Evolutionary conservation across 2,797 vertebrate genomes (phyloP), one percentile per base, ranked within the genome.

Genomic region (Rhinichthys osculus): DNA sequence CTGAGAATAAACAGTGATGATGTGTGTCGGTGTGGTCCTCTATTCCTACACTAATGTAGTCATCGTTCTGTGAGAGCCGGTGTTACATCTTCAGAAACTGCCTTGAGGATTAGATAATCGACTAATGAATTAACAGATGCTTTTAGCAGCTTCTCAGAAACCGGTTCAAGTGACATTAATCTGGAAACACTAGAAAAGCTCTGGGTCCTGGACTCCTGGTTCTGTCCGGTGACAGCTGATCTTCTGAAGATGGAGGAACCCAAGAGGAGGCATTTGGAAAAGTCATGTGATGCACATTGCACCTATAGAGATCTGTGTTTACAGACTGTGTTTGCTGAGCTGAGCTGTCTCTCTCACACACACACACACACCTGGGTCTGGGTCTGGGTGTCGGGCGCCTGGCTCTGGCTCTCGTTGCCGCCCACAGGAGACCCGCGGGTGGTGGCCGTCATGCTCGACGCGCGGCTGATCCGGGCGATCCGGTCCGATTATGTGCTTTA

Each of bases 341-440:
- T 14, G 44, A 13, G 42, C 9, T 42, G 42, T 42, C 42, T 10
- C 9, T 11, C 42, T 2, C 40, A 0, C 42, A 42, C 42, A 42
- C 40, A 42, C 42, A 13, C 44, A 44, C 44, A 47, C 44, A 14
- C 13, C 91, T 97, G 96, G 90, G 98, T 97, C 93, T 99, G 98
- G 92, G 96, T 98, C 95, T 98, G 98, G 94, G 97, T 97, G 93
- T 99, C 98, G 90, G 98, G 98, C 94, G 98, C 97, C 95, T 95
- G 95, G 91, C 94, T 89, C 91, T 99, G 98, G 95, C 95, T 98
- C 92, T 99, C 98, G 95, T 99, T 99, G 96, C 97, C 97, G 96
- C 98, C 98, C 94, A 99, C 98, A 11, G 98, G 98, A 97, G 98
- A 99, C 96, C 98, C 98, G 97, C 98, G 98, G 95, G 98, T 99